These are phyloP conservation scores for Volucella bombylans DNA, from an alignment of 2,888 invertebrate species.

Conservation along the genomic window DNA sequence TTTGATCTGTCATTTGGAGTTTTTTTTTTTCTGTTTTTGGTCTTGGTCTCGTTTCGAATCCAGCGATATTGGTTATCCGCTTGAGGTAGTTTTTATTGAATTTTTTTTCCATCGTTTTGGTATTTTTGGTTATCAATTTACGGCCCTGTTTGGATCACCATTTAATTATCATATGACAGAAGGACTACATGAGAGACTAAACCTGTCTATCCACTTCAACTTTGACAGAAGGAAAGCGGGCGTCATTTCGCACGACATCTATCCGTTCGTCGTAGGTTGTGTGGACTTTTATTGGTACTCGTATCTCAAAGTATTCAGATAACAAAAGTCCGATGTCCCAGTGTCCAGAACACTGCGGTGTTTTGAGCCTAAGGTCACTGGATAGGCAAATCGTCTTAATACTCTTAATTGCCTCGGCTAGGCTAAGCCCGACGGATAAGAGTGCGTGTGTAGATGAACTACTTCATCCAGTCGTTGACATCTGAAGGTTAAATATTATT, in stretches of 20 bases:
- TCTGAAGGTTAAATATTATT: constrained; percentile 67
- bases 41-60: background rate
- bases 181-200: constrained; percentile 15
- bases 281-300: constrained; percentile 46
- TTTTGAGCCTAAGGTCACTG: constrained; percentile 49
- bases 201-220: constrained; percentile 56
- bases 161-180: constrained; percentile 12
- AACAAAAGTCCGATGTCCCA: constrained; percentile 6
- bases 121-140: constrained; percentile 59
- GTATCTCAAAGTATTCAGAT: background rate
- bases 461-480: constrained; percentile 70
- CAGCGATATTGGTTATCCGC: too few relatives aligned
- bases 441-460: constrained; percentile 56
- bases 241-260: too few relatives aligned
- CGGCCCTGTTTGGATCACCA: constrained; percentile 33
- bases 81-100: constrained; percentile 4
- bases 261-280: background rate
- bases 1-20: constrained; percentile 51
- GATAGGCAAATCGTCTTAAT: constrained; percentile 38
- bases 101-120: constrained; percentile 19
- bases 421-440: background rate
- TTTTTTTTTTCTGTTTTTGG: constrained; percentile 17
- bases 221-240: constrained; percentile 12
- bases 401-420: constrained; percentile 45
- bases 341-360: background rate